Evolutionary conservation across 1,140 invertebrate species (phyloP).

Genomic region (Drosophila nannoptera): DNA sequence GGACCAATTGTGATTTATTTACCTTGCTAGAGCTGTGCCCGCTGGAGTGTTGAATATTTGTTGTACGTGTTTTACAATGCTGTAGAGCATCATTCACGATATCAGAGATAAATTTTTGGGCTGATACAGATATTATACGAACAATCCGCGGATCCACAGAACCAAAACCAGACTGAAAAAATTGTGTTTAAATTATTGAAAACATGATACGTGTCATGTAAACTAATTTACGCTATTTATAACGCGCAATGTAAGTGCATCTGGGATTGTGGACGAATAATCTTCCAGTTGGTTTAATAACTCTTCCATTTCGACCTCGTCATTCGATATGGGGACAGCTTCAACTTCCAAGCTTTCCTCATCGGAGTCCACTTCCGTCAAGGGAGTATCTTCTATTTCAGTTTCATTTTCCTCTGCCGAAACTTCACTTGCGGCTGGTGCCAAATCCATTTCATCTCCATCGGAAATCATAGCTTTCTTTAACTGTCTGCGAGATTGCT

Average conservation of each 20-base stretch:
- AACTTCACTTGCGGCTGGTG: conserved; percentile 44
- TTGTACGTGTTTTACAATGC: conserved; percentile 94
- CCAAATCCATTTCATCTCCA: conserved; percentile 50
- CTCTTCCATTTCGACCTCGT: conserved; percentile 59
- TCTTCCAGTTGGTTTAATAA: conserved; percentile 90
- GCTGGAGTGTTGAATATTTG: conserved; percentile 82
- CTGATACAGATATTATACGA: conserved; percentile 93
- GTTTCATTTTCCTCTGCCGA: conserved; percentile 55
- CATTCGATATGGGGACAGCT: conserved; percentile 38
- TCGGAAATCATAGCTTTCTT: conserved; percentile 54
- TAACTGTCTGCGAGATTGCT: neutral
- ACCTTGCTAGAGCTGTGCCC: conserved; percentile 72
- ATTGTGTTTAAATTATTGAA: no score
- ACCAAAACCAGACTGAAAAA: conserved; percentile 88
- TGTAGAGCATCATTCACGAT: conserved; percentile 98
- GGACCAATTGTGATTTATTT: neutral
- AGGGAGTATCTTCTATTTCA: conserved; percentile 27
- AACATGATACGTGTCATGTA: no score
- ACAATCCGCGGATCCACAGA: conserved; percentile 91
- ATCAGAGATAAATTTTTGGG: conserved; percentile 98
- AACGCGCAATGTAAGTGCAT: conserved; percentile 89
- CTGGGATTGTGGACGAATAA: conserved; percentile 81
- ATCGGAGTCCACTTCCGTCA: conserved; percentile 43
- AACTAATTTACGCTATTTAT: conserved; percentile 81
- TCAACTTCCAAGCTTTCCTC: conserved; percentile 58